Percentiles rank a stretch among this genome's conserved stretches.
Conservation (phyloP, 2,797 vertebrate species). For the Gymnothorax javanicus region DNA sequence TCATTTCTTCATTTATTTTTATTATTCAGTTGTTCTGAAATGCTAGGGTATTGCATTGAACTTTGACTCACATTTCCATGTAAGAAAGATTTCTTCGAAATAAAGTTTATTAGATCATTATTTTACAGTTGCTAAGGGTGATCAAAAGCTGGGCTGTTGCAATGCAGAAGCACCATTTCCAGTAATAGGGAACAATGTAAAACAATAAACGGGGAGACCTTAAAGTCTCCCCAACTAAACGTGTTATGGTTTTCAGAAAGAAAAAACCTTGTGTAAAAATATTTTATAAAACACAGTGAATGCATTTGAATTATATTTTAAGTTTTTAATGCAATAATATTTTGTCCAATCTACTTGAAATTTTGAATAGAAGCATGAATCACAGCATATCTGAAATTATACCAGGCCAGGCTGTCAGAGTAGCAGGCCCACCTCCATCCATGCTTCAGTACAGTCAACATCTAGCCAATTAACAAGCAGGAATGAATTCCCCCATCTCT, state of each 20-base stretch:
- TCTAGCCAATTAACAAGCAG: slow-evolving; percentile 22
- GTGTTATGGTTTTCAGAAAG: not conserved
- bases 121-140: not conserved
- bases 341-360: slow-evolving; percentile 31
- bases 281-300: not conserved
- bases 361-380: not conserved
- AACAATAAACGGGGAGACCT: not conserved
- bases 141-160: not conserved
- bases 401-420: not conserved
- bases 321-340: not conserved
- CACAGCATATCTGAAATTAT: not conserved
- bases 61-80: no score
- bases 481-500: slow-evolving; percentile 28
- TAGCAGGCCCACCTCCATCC: not conserved
- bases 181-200: not conserved
- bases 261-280: not conserved
- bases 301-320: no score
- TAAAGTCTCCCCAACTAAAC: not conserved
- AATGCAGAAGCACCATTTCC: not conserved
- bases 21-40: no score
- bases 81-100: no score
- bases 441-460: slow-evolving; percentile 13
- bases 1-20: no score
- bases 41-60: no score
- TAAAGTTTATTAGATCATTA: no score